Evolutionary conservation across 1,140 invertebrate species (phyloP).

Genomic region (Sitophilus oryzae): DNA sequence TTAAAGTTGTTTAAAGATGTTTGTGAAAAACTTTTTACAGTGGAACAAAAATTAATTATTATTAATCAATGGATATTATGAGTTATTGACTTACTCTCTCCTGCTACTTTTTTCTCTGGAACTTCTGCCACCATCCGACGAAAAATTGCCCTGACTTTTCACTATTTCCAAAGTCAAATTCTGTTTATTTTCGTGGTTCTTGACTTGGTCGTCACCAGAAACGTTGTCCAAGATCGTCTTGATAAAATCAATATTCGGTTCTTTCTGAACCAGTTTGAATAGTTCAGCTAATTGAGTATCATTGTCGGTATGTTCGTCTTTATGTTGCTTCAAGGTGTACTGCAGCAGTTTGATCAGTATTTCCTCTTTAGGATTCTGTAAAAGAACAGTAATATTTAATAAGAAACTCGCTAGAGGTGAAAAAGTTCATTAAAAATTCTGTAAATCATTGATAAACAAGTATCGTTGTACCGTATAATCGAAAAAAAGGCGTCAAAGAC

Average conservation of each 20-base stretch:
- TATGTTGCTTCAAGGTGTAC: conserved; percentile 5
- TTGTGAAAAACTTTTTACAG: too few relatives aligned
- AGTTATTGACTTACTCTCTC: conserved; percentile 24
- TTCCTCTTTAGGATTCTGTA: conserved; percentile 8
- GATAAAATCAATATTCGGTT: conserved; percentile 3
- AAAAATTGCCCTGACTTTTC: conserved; percentile 8
- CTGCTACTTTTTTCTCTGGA: background rate
- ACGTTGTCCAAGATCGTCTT: conserved; percentile 6
- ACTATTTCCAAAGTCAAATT: conserved; percentile 14
- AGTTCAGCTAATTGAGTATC: conserved; percentile 2
- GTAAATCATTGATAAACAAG: too few relatives aligned
- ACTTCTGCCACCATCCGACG: background rate
- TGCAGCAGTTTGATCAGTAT: conserved; percentile 13
- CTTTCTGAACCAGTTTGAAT: conserved; percentile 1
- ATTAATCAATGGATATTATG: too few relatives aligned
- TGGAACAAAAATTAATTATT: too few relatives aligned
- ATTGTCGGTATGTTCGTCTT: background rate
- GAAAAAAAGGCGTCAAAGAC: too few relatives aligned
- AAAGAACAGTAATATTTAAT: too few relatives aligned
- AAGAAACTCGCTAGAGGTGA: background rate
- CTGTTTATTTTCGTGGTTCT: background rate
- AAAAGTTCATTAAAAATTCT: too few relatives aligned
- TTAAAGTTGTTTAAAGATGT: too few relatives aligned
- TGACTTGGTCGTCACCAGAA: background rate
- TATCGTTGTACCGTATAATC: too few relatives aligned